These are phyloP conservation scores for Vanacampus margaritifer DNA, from an alignment of 2,113 vertebrate species.

Conservation along the genomic window DNA sequence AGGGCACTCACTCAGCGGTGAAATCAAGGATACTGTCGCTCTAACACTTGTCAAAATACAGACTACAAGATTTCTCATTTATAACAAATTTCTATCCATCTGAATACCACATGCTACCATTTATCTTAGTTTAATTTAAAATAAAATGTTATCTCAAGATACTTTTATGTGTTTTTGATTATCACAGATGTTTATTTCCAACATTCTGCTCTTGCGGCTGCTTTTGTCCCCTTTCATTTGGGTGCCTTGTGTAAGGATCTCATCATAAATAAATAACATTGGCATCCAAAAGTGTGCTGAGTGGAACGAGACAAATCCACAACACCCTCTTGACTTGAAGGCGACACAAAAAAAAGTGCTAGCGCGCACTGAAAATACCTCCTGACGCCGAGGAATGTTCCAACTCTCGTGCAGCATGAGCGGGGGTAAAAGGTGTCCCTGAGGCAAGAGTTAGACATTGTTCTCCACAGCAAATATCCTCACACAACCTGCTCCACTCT, in stretches of 20 bases:
- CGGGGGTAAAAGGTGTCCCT: conserved; percentile 43
- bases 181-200: background rate
- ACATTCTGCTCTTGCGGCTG: background rate
- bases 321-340: conserved; percentile 2
- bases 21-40: too few species aligned
- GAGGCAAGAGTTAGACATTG: conserved; percentile 52
- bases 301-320: background rate
- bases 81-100: too few species aligned
- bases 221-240: background rate
- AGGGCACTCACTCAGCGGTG: too few species aligned
- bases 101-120: too few species aligned
- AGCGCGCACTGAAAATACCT: conserved; percentile 26
- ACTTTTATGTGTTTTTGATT: background rate
- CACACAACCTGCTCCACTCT: conserved; percentile 63
- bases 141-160: background rate
- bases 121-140: background rate
- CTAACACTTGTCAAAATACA: too few species aligned
- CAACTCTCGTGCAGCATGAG: conserved; percentile 30
- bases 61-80: too few species aligned
- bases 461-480: conserved; percentile 62
- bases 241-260: background rate
- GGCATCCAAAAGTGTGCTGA: background rate
- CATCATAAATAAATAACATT: background rate
- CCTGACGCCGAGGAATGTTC: conserved; percentile 43
- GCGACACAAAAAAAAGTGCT: conserved; percentile 19